Conservation (phyloP, 2,888 invertebrate species). For the Luperina nickerlii region DNA sequence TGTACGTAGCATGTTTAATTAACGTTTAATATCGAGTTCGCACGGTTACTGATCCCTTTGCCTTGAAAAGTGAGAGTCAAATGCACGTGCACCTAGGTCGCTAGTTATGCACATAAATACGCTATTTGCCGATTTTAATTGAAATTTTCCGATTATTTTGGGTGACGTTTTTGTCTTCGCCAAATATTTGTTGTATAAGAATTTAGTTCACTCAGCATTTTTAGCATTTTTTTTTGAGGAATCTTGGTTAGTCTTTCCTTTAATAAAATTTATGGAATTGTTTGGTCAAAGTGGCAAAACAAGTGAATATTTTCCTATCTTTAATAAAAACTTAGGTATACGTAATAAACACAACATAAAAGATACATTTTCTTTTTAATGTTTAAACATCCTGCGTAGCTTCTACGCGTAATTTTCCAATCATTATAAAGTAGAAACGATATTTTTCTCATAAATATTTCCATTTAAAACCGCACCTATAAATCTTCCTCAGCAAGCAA, state of each 20-base stretch:
- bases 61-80: conserved; percentile 68
- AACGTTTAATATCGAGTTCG: conserved; percentile 35
- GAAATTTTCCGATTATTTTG: conserved; percentile 32
- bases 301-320: not conserved
- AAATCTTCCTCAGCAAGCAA: not conserved
- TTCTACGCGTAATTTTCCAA: not conserved
- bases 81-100: conserved; percentile 59
- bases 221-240: not conserved
- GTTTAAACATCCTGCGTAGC: not conserved
- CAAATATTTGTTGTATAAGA: conserved; percentile 6
- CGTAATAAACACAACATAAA: not conserved
- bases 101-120: conserved; percentile 51
- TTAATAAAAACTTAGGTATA: not conserved
- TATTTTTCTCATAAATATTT: not conserved
- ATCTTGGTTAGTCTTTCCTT: not conserved
- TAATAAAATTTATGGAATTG: not conserved
- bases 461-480: not conserved
- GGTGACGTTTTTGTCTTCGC: not conserved
- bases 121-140: conserved; percentile 38
- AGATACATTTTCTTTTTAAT: too few relatives aligned
- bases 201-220: not conserved
- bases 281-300: not conserved
- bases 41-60: conserved; percentile 63
- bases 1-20: conserved; percentile 38
- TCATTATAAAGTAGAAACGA: not conserved